Conservation (phyloP, 1,140 invertebrate species). For the Aradophagus sp. region DNA sequence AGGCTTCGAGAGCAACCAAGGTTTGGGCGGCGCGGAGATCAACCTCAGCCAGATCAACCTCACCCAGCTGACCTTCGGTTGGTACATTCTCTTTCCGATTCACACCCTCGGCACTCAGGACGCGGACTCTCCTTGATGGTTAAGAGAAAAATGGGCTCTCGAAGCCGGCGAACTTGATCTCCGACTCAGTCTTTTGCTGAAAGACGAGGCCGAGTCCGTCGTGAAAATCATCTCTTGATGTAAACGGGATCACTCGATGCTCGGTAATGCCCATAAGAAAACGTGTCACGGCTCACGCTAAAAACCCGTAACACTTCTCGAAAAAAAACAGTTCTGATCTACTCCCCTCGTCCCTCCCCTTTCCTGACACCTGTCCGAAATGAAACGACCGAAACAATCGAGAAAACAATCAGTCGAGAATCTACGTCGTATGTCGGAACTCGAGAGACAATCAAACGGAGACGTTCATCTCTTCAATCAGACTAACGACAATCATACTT, state of each 20-base stretch:
- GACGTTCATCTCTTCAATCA: conserved; percentile 30
- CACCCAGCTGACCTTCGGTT: conserved; percentile 85
- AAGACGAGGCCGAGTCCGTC: conserved; percentile 68
- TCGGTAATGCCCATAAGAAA: conserved; percentile 32
- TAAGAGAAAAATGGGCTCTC: conserved; percentile 74
- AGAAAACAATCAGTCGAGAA: too few relatives aligned
- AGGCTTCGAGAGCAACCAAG: conserved; percentile 90
- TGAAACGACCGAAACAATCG: too few relatives aligned
- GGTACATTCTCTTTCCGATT: conserved; percentile 92
- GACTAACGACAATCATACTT: conserved; percentile 37
- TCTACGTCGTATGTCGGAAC: too few relatives aligned
- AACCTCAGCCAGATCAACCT: conserved; percentile 86
- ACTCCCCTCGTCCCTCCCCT: too few relatives aligned
- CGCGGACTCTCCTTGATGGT: conserved; percentile 82
- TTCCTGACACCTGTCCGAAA: too few relatives aligned
- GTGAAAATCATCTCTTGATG: conserved; percentile 73
- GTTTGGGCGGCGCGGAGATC: conserved; percentile 89
- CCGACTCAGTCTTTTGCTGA: conserved; percentile 69
- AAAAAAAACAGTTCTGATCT: too few relatives aligned
- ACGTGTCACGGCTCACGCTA: conserved; percentile 22
- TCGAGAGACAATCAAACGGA: conserved; percentile 50
- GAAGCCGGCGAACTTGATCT: conserved; percentile 73
- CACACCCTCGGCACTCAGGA: conserved; percentile 81
- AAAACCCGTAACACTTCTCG: conserved; percentile 4
- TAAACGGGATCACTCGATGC: conserved; percentile 16